phyloP scores from a whole-genome alignment of 1,140 invertebrate species.

The Mylabris phalerata region DNA sequence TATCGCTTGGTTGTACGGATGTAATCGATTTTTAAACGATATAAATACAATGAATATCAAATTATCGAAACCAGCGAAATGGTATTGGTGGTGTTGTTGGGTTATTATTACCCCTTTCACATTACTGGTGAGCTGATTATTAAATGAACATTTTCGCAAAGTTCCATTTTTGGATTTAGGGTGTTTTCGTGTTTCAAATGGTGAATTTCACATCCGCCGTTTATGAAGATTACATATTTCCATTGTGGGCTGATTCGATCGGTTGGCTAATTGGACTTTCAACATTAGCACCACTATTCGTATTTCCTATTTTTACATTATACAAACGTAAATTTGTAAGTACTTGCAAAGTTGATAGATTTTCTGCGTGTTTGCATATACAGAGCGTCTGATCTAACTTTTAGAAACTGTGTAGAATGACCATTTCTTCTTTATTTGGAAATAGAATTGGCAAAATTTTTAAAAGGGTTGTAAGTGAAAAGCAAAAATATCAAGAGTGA shows the following conservation, averaged over 20 bases:
- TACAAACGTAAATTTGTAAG: slow-evolving; percentile 43
- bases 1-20: slow-evolving; percentile 68
- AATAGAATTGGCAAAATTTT: too few species aligned
- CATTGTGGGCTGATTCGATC: slow-evolving; percentile 56
- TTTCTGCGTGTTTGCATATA: too few species aligned
- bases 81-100: slow-evolving; percentile 55
- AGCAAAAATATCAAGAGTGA: too few species aligned
- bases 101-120: slow-evolving; percentile 48
- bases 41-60: slow-evolving; percentile 47
- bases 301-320: slow-evolving; percentile 48
- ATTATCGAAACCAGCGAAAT: slow-evolving; percentile 42
- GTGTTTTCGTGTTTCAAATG: slow-evolving; percentile 62
- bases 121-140: slow-evolving; percentile 45
- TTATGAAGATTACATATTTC: slow-evolving; percentile 58
- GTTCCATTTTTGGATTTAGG: slow-evolving; percentile 43
- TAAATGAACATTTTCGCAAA: background rate
- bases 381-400: too few species aligned
- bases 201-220: slow-evolving; percentile 51
- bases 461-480: too few species aligned
- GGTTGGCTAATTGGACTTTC: slow-evolving; percentile 62
- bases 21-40: slow-evolving; percentile 49
- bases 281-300: slow-evolving; percentile 57
- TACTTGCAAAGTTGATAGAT: too few species aligned
- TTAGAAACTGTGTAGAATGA: too few species aligned
- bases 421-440: too few species aligned